A percentile compares a stretch with the other conserved stretches of the same genome.
Evolutionary conservation across 2,888 invertebrate genomes (phyloP).

Genomic region (Malachius bipustulatus): DNA sequence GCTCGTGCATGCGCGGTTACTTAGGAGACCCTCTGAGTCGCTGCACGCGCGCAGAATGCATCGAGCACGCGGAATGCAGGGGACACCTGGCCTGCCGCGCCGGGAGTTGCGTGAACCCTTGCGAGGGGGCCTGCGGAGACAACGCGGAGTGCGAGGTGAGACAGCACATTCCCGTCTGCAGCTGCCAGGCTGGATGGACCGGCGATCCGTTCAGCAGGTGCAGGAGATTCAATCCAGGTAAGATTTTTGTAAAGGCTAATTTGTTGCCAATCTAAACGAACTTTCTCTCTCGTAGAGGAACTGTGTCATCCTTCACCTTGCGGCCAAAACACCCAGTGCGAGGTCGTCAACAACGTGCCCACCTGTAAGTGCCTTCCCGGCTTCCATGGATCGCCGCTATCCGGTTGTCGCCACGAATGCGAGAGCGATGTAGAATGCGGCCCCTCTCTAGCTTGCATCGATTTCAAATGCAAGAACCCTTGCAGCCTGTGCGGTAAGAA

Average conservation of each 20-base stretch:
- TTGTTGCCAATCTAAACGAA: background rate
- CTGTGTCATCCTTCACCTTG: conserved; percentile 75
- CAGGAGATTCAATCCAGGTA: conserved; percentile 64
- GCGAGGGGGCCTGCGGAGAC: conserved; percentile 60
- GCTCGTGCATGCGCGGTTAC: conserved; percentile 67
- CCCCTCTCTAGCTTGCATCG: conserved; percentile 56
- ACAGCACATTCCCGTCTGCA: conserved; percentile 67
- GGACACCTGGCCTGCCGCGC: conserved; percentile 59
- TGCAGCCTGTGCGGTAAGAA: conserved; percentile 66
- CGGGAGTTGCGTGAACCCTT: conserved; percentile 69
- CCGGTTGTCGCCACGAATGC: conserved; percentile 74
- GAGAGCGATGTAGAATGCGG: conserved; percentile 66
- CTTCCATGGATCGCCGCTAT: conserved; percentile 62
- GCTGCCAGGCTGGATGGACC: conserved; percentile 64
- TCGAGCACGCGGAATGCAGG: conserved; percentile 66
- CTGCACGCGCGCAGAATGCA: conserved; percentile 43
- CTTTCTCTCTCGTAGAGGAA: conserved; percentile 48
- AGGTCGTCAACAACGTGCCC: conserved; percentile 62
- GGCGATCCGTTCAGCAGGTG: conserved; percentile 69
- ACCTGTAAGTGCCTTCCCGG: conserved; percentile 70
- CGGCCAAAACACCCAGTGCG: conserved; percentile 69
- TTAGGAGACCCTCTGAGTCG: conserved; percentile 66
- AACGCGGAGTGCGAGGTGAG: conserved; percentile 68
- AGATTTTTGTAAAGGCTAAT: conserved; percentile 20
- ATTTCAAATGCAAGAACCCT: conserved; percentile 64